A percentile compares a stretch with the other conserved stretches of the same genome.
Conservation (phyloP, 2,113 vertebrate species). For the Lipotes vexillifer region DNA sequence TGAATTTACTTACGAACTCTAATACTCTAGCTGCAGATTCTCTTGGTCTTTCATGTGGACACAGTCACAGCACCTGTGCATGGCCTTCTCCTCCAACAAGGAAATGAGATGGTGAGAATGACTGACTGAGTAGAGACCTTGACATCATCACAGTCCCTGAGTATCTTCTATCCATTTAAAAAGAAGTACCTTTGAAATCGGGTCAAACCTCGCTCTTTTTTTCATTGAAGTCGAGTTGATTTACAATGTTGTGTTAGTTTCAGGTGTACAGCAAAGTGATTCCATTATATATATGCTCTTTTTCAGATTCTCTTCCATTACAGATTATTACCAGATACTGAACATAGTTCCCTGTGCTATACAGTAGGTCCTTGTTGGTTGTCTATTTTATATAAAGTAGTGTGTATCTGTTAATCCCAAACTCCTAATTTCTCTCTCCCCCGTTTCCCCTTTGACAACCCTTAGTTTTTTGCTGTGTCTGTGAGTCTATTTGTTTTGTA, state of each 20-base stretch:
- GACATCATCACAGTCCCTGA: fast-evolving
- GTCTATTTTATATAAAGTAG: neutral
- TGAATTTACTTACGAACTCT: neutral
- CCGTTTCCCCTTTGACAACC: neutral
- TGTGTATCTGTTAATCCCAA: neutral
- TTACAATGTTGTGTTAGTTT: neutral
- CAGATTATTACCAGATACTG: neutral
- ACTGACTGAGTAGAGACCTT: no score
- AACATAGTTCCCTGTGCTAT: neutral
- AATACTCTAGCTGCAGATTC: neutral
- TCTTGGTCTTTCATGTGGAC: neutral
- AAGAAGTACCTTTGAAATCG: neutral
- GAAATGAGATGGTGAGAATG: fast-evolving
- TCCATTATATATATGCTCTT: neutral
- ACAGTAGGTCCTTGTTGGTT: no score
- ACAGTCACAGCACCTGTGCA: no score
- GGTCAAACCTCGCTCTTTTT: neutral
- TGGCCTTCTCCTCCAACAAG: neutral
- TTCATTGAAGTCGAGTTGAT: neutral
- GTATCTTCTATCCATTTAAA: neutral
- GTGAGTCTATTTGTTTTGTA: neutral
- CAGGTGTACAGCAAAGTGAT: neutral
- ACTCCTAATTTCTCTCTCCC: neutral
- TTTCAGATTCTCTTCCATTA: neutral
- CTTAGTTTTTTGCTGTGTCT: neutral